phyloP scores from a whole-genome alignment of 2,113 vertebrate genomes.

The Crypturellus undulatus region DNA sequence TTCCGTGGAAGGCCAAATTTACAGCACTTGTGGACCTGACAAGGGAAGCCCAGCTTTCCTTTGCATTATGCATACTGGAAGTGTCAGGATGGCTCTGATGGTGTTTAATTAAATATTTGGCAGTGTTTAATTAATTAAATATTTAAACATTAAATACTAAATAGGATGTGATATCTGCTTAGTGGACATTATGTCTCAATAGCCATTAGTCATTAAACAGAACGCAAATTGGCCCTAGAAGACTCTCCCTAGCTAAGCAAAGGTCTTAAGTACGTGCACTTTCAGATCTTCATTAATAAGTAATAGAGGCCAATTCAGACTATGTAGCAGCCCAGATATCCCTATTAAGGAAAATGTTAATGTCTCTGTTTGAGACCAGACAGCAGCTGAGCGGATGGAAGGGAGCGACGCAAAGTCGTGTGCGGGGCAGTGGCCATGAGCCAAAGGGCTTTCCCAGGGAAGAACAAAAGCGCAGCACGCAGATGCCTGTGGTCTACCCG shows the following conservation, averaged over 20 bases:
- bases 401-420: background rate
- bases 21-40: background rate
- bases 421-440: rapidly evolving
- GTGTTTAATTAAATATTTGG: constrained; percentile 83
- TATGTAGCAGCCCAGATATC: constrained; percentile 62
- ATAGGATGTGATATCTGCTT: constrained; percentile 78
- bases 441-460: rapidly evolving
- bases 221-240: constrained; percentile 65
- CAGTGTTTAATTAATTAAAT: constrained; percentile 83
- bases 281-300: constrained; percentile 74
- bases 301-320: constrained; percentile 55
- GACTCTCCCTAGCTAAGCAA: constrained; percentile 60
- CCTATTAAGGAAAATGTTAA: constrained; percentile 75
- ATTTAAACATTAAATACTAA: constrained; percentile 81
- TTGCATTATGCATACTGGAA: constrained; percentile 72
- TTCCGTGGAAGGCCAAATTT: background rate
- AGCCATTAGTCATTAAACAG: constrained; percentile 78
- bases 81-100: constrained; percentile 74
- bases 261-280: constrained; percentile 73
- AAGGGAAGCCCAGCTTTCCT: constrained; percentile 30
- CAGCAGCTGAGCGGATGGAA: background rate
- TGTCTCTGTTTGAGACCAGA: constrained; percentile 67
- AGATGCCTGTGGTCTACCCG: background rate
- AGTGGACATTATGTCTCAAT: constrained; percentile 77
- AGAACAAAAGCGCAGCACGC: background rate